phyloP scores from a whole-genome alignment of 2,113 vertebrate species.

The Panthera tigris region DNA sequence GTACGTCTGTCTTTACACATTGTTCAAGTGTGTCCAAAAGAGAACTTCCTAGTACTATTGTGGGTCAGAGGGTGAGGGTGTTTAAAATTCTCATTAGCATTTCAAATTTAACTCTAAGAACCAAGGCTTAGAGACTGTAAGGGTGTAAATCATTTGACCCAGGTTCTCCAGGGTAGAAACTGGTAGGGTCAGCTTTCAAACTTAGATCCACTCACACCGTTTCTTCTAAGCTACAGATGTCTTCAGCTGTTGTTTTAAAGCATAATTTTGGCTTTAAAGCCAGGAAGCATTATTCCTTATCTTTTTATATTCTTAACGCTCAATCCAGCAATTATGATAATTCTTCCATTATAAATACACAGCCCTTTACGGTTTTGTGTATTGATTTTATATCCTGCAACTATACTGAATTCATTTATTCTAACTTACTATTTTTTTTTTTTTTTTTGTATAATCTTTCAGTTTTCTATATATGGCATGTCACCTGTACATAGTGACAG shows the following conservation, averaged over 20 bases:
- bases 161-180: not conserved
- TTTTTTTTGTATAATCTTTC: not conserved
- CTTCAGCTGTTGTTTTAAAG: not conserved
- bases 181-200: not conserved
- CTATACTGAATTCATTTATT: not conserved
- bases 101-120: slow-evolving; percentile 28
- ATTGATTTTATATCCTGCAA: not conserved
- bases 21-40: not conserved
- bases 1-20: not conserved
- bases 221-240: not conserved
- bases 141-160: not conserved
- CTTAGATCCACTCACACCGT: not conserved
- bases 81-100: not conserved
- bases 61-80: not conserved
- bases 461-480: not conserved
- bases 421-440: not conserved
- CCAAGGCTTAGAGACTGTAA: not conserved
- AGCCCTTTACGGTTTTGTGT: not conserved
- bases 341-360: not conserved
- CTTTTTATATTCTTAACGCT: not conserved
- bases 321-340: not conserved
- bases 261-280: not conserved
- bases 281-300: not conserved
- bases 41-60: not conserved
- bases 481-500: not conserved